Evolutionary conservation across 2,888 invertebrate species (phyloP), one percentile per base, ranked within the genome.

Genomic region (Ormyrus pomaceus): DNA sequence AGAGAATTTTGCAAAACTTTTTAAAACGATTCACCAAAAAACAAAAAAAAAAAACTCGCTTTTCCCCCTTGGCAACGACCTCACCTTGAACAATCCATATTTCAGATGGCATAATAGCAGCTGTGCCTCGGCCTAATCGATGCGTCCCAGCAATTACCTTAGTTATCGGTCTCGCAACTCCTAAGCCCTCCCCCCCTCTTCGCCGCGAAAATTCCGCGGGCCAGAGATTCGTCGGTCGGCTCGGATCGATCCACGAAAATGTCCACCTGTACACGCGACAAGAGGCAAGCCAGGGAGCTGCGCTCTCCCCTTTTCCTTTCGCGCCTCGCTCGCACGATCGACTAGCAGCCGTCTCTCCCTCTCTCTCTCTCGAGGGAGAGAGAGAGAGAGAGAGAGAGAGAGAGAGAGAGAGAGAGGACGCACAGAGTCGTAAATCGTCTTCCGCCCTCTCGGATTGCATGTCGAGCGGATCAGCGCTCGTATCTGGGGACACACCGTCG

Each of bases 381-480:
- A 56, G 55, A 68, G 61, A 45, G 61, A 56, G 55, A 68, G 6
- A 10, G 61, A 51, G 59, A 9, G 55, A 9, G 64, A 50, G 50
- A 11, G 64, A 68, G 6, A 10, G 61, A 51, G 59, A 9, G 55
- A 9, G 64, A 50, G 50, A 11, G 64, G 11, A 50, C 50, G 56
- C 8, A 56, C 56, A 48, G 46, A 79, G 79, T 80, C 84, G 85
- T 84, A 85, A 85, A 86, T 85, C 84, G 84, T 83, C 84, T 80
- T 79, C 81, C 76, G 77, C 83, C 61, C 78, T 72, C 73, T 72
- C 80, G 76, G 34, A 84, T 85, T 82, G 82, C 82, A 75, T 62
- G 77, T 73, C 68, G 83, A 79, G 80, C 80, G 82, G 84, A 84
- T 84, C 85, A 84, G 82, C 75, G 78, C 81, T 76, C 83, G 83